Conservation (phyloP, 2,888 invertebrate genomes). For the Aelia acuminata region DNA sequence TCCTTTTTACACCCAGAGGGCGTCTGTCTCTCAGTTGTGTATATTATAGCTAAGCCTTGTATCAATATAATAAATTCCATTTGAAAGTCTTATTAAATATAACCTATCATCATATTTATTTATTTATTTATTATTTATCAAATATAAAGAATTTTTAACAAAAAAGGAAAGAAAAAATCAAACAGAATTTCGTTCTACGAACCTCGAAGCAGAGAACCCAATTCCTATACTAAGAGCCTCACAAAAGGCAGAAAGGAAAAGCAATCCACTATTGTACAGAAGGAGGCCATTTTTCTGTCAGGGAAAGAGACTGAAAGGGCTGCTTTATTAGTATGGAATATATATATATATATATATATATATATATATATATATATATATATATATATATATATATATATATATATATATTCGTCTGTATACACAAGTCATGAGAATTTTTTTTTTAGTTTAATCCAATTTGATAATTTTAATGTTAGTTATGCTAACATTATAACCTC, state of each 20-base stretch:
- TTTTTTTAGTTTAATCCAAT: too few relatives aligned
- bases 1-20: too few relatives aligned
- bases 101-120: background rate
- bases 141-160: background rate
- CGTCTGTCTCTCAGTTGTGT: too few relatives aligned
- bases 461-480: too few relatives aligned
- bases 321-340: background rate
- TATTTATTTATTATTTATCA: background rate
- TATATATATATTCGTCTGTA: background rate
- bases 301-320: background rate
- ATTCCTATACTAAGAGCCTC: background rate
- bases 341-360: too few relatives aligned
- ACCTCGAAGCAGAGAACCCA: background rate
- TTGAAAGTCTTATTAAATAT: too few relatives aligned
- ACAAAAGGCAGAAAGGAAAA: background rate
- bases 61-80: too few relatives aligned
- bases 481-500: too few relatives aligned
- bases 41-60: too few relatives aligned
- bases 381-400: too few relatives aligned
- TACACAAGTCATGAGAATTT: too few relatives aligned
- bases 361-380: too few relatives aligned
- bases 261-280: conserved; percentile 3
- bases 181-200: background rate
- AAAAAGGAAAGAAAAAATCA: background rate
- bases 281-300: background rate